Conservation (phyloP, 1,140 invertebrate species). For the Drosophila busckii region DNA sequence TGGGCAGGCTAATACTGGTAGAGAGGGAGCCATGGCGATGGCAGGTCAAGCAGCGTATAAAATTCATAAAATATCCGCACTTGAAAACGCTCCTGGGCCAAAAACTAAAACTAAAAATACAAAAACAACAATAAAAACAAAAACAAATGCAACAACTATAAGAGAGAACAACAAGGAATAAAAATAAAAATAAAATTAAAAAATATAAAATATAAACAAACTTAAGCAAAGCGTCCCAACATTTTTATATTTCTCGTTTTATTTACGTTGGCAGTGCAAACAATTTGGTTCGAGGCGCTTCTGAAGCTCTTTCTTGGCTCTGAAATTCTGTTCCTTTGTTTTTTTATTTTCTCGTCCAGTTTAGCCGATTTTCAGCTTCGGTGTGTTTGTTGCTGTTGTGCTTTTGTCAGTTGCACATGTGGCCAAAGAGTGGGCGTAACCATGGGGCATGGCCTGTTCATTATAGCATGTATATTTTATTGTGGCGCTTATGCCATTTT, state of each 20-base stretch:
- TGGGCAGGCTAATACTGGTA: neutral
- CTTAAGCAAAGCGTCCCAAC: conserved; percentile 15
- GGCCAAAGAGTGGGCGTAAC: conserved; percentile 23
- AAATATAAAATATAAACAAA: too few species aligned
- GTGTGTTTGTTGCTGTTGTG: conserved; percentile 45
- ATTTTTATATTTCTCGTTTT: conserved; percentile 38
- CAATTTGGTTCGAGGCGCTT: conserved; percentile 42
- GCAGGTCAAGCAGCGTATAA: conserved; percentile 68
- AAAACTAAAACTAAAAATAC: conserved; percentile 44
- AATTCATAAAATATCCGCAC: conserved; percentile 75
- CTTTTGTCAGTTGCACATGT: conserved; percentile 71
- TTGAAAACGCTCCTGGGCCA: conserved; percentile 44
- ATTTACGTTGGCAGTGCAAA: conserved; percentile 58
- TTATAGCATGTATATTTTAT: conserved; percentile 55
- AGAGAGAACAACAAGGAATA: neutral
- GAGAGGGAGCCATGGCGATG: conserved; percentile 25
- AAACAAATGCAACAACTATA: neutral
- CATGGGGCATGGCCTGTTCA: conserved; percentile 26
- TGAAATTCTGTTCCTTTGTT: neutral
- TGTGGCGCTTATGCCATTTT: neutral
- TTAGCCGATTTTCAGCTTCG: too few species aligned
- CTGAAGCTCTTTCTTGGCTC: conserved; percentile 7
- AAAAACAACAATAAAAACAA: neutral
- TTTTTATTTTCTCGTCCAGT: neutral
- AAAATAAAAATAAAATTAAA: too few species aligned